These are phyloP conservation scores for Drosophila ananassae DNA, from an alignment of 1,140 invertebrate genomes.

Conservation along the genomic window DNA sequence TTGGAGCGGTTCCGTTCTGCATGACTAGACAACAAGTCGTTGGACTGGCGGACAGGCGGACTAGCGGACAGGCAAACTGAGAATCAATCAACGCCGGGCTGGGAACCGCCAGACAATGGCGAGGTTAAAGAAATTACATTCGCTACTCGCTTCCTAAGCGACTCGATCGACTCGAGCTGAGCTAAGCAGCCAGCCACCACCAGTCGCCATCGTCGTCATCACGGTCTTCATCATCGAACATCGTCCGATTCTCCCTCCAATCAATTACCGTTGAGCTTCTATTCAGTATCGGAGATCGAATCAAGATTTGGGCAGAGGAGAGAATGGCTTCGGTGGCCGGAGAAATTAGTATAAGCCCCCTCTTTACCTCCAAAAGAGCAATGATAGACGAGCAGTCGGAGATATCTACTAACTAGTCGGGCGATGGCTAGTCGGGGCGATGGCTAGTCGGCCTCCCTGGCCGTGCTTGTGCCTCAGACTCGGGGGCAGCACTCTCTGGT, in stretches of 20 bases:
- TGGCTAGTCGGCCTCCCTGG: too few species aligned
- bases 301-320: slow-evolving; percentile 28
- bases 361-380: too few species aligned
- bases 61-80: slow-evolving; percentile 4
- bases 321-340: background rate
- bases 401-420: too few species aligned
- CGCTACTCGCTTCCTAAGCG: slow-evolving; percentile 33
- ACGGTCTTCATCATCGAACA: background rate
- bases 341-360: too few species aligned
- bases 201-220: background rate
- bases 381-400: too few species aligned
- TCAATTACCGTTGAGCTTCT: slow-evolving; percentile 51
- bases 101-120: slow-evolving; percentile 26
- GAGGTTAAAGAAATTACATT: slow-evolving; percentile 58
- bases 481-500: background rate
- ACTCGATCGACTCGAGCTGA: slow-evolving; percentile 28
- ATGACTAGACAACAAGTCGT: slow-evolving; percentile 52
- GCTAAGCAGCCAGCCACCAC: slow-evolving; percentile 5
- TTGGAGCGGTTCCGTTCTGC: slow-evolving; percentile 39
- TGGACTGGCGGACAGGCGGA: slow-evolving; percentile 22
- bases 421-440: too few species aligned
- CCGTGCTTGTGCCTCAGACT: too few species aligned
- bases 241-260: slow-evolving; percentile 32
- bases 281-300: slow-evolving; percentile 35
- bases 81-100: slow-evolving; percentile 38